Percentiles rank a stretch among this genome's conserved stretches.
Evolutionary conservation across 2,113 vertebrate genomes (phyloP).

Genomic region (Alligator sinensis): DNA sequence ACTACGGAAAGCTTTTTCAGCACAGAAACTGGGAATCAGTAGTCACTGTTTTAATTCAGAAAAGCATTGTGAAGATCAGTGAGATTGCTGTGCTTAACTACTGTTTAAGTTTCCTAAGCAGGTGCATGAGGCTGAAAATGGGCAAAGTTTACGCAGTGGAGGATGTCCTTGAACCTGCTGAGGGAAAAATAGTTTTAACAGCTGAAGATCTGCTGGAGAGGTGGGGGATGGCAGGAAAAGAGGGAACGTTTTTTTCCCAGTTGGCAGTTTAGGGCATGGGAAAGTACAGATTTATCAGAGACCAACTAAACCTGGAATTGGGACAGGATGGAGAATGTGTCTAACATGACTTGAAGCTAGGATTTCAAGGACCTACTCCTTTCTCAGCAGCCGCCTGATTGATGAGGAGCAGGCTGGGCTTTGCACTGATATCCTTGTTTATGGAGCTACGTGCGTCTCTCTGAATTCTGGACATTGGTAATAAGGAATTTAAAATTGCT

Average conservation of each 20-base stretch:
- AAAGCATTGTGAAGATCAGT: background rate
- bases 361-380: background rate
- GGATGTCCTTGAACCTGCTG: background rate
- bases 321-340: too few species aligned
- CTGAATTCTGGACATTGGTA: background rate
- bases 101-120: background rate
- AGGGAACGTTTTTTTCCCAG: fast-evolving
- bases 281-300: background rate
- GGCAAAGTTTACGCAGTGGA: background rate
- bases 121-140: background rate
- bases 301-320: too few species aligned
- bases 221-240: background rate
- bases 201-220: background rate
- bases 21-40: background rate
- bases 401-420: background rate
- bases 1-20: background rate
- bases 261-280: background rate
- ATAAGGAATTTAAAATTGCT: background rate
- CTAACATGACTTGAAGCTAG: background rate
- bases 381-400: fast-evolving
- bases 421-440: background rate
- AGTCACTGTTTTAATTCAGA: background rate
- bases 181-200: background rate
- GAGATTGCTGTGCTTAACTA: background rate
- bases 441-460: background rate